Evolutionary conservation across 2,113 vertebrate genomes (phyloP), one percentile per base, ranked within the genome.

Genomic region (Amia ocellicauda): DNA sequence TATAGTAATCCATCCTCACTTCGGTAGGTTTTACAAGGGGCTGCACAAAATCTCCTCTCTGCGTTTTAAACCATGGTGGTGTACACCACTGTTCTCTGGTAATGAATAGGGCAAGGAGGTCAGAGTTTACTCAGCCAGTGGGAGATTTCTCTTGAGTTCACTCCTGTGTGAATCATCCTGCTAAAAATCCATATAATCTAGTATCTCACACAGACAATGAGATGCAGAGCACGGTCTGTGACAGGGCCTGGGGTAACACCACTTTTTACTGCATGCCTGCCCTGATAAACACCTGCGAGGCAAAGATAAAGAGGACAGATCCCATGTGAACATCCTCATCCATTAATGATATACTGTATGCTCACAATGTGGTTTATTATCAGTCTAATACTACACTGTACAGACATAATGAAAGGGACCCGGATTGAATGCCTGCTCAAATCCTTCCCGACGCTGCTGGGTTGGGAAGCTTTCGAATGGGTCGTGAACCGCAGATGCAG

Each of bases 81-180:
- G 55, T 71, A 13, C 41, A 58, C 42, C 29, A n/a, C 24, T 62
- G 28, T 28, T 24, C 49, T 29, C 53, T n/a, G 14, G 27, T 22
- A 22, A 22, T 52, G 4, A 3, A n/a, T 8, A 11, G 16, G 53
- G 16, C 27, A 13, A 29, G 1, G 27, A 2, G 26, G 8, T n/a
- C 9, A 31, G 14, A 28, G 16, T 13, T 8, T n/a, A 7, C n/a
- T 19, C 26, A 29, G 27, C 3, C 7, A 7, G 1, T 7, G 17
- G 4, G 17, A 29, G 27, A 9, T 29, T 10, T 0, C 26, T 29
- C 27, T 14, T 29, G 9, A 53, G 9, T 28, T 29, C 14, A 1
- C 2, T 31, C 2, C 29, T n/a, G 27, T 10, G 13, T 24, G 13
- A 8, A 52, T 11, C 5, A 24, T 13, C 9, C 22, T 54, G 10